phyloP scores from a whole-genome alignment of 2,797 vertebrate genomes.

The Macropus fuliginosus region DNA sequence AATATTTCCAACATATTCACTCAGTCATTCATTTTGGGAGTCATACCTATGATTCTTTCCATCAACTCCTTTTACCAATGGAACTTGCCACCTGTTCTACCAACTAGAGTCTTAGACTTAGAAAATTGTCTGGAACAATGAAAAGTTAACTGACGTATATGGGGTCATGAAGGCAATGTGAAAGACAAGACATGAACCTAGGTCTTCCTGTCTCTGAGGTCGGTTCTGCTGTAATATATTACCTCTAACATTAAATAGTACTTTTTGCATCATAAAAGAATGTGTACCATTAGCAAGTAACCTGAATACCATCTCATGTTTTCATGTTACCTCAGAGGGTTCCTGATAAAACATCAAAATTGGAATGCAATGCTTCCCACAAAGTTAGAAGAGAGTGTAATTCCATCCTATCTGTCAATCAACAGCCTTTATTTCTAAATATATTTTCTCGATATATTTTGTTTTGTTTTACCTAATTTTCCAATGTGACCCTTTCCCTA shows the following conservation, averaged over 20 bases:
- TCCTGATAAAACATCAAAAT: not conserved
- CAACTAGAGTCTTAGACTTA: not conserved
- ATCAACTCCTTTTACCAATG: not conserved
- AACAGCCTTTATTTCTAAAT: not conserved
- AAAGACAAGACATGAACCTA: not conserved
- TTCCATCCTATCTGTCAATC: not conserved
- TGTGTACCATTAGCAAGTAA: not conserved
- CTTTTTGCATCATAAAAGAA: not conserved
- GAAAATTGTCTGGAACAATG: not conserved
- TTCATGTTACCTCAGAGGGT: not conserved
- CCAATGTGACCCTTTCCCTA: not conserved
- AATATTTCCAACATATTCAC: not conserved
- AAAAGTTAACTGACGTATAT: not conserved
- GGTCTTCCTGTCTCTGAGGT: not conserved
- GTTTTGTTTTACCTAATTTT: not conserved
- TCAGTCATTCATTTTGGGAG: not conserved
- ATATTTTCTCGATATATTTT: too few species aligned
- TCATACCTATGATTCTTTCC: not conserved
- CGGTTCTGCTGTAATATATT: not conserved
- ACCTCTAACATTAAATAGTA: not conserved
- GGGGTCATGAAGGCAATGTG: not conserved
- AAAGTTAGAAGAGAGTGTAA: not conserved
- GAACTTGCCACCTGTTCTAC: not conserved
- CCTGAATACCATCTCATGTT: not conserved
- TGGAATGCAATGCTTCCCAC: too few species aligned